Evolutionary conservation across 2,888 invertebrate genomes (phyloP).

Genomic region (Drosophila fulvimacula): DNA sequence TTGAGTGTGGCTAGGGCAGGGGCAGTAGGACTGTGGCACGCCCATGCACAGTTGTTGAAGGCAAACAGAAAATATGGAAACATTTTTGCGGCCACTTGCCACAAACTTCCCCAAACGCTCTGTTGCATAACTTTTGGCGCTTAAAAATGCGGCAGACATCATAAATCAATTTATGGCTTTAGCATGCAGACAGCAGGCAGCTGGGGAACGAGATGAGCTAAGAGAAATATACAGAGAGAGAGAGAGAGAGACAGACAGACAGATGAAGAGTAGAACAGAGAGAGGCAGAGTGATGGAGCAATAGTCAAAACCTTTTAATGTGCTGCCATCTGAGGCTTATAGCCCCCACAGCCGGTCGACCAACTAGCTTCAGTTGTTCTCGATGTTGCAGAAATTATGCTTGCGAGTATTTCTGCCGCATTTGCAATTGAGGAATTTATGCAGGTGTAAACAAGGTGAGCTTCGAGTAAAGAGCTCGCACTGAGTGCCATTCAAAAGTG

Average conservation of each 20-base stretch:
- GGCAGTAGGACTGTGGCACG: constrained; percentile 12
- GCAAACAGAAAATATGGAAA: constrained; percentile 27
- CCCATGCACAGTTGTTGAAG: constrained; percentile 18
- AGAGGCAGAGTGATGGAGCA: neutral
- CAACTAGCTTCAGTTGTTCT: constrained; percentile 33
- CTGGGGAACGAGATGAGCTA: constrained; percentile 15
- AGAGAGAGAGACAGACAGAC: neutral
- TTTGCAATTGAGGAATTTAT: constrained; percentile 21
- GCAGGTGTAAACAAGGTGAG: constrained; percentile 44
- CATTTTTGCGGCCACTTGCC: constrained; percentile 48
- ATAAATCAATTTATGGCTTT: constrained; percentile 71
- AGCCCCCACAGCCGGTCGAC: constrained; percentile 18
- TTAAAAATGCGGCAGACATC: constrained; percentile 68
- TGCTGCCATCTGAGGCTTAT: constrained; percentile 21
- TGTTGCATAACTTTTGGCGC: constrained; percentile 74
- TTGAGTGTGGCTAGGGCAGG: constrained; percentile 10
- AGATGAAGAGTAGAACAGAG: too few species aligned
- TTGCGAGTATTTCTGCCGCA: constrained; percentile 1
- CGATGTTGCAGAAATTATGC: constrained; percentile 13
- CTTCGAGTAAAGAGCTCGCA: neutral
- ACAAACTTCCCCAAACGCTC: constrained; percentile 36
- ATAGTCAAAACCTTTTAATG: constrained; percentile 1
- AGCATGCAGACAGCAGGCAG: constrained; percentile 44
- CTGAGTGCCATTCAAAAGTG: neutral
- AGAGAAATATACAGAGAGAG: neutral